phyloP scores from a whole-genome alignment of 2,888 invertebrate genomes.

The Notodonta ziczac region DNA sequence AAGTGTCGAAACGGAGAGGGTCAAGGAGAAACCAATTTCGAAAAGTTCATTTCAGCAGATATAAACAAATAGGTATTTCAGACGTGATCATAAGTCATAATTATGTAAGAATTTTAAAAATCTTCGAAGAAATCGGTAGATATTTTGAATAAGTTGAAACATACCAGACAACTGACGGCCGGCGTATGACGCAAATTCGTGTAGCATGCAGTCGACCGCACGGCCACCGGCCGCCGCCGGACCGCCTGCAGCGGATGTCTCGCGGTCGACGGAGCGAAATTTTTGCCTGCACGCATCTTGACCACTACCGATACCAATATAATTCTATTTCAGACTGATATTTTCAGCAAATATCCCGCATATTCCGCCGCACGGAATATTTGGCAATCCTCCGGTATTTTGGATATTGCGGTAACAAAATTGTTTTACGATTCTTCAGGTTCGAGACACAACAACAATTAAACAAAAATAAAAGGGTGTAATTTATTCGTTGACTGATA shows the following conservation, averaged over 20 bases:
- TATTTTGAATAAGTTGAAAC: constrained; percentile 18
- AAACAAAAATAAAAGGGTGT: constrained; percentile 26
- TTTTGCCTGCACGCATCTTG: constrained; percentile 48
- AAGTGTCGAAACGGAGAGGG: too few species aligned
- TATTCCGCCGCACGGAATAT: constrained; percentile 34
- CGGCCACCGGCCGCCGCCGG: constrained; percentile 12
- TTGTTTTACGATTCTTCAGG: constrained; percentile 27
- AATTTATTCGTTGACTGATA: constrained; percentile 27
- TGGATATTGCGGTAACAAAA: constrained; percentile 23
- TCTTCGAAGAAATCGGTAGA: neutral
- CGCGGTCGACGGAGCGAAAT: constrained; percentile 37
- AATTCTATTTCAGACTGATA: constrained; percentile 32
- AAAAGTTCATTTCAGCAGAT: too few species aligned
- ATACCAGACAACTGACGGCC: constrained; percentile 27
- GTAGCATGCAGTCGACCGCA: constrained; percentile 34
- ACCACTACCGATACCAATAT: constrained; percentile 34
- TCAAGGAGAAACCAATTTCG: too few species aligned
- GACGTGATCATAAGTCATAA: too few species aligned
- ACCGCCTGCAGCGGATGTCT: constrained; percentile 41
- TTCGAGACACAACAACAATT: constrained; percentile 38
- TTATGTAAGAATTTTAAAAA: too few species aligned
- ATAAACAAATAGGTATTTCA: too few species aligned
- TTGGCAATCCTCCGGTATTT: constrained; percentile 44
- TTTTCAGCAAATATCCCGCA: constrained; percentile 35
- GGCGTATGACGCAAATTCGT: constrained; percentile 35